Evolutionary conservation across 2,888 invertebrate genomes (phyloP), one percentile per base, ranked within the genome.

Genomic region (Hololepta plana): DNA sequence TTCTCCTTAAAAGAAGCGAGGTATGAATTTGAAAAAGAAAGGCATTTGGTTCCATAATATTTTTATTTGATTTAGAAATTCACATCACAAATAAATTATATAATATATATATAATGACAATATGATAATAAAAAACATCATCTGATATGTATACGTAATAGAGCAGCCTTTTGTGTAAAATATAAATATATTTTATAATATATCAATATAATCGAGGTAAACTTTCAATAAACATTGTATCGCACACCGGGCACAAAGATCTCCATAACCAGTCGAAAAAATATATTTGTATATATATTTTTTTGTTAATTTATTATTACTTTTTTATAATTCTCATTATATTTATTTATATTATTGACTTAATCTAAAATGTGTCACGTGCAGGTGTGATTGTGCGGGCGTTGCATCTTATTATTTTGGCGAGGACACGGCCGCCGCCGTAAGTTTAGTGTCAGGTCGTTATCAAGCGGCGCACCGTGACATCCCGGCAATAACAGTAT

Each of bases 361-460:
- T 34, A 32, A 34, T 33, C 34, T 29, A 29, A n/a, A n/a, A n/a
- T n/a, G n/a, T 37, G 38, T 39, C 40, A 38, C 39, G 37, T 44
- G 44, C 42, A 38, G 37, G 40, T 26, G 31, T 34, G 30, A 34
- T 31, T 30, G 32, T 35, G 35, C 35, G 28, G 30, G 27, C 30
- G 31, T 30, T 23, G 14, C 23, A 14, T 23, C 11, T 12, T 10
- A 29, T 28, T 9, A 11, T 6, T 17, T 12, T 12, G 26, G 27
- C 31, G 24, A 16, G 29, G 25, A 34, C 30, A 32, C 31, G 35
- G 31, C 37, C 34, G 35, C 34, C 35, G 37, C 31, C 33, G 32
- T 33, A 38, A 40, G 41, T 40, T 44, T 38, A 44, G 44, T 51
- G 51, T 52, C 53, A 53, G 52, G 53, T 54, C 54, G 54, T 52